Evolutionary conservation across 1,140 invertebrate genomes (phyloP).

Genomic region (Euwallacea similis): DNA sequence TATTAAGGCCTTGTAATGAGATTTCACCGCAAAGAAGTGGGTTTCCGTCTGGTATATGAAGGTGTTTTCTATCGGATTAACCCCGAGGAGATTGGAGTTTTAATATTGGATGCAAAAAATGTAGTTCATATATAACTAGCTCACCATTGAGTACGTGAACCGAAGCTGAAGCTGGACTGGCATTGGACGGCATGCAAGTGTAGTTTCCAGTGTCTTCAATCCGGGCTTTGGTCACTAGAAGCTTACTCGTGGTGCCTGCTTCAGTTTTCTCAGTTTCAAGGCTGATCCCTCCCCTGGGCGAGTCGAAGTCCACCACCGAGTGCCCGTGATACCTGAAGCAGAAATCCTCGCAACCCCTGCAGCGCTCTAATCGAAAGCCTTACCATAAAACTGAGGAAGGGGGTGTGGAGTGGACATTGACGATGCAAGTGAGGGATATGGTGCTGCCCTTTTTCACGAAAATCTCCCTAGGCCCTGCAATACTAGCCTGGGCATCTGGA

Average conservation of each 20-base stretch:
- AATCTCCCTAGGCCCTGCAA: slow-evolving; percentile 81
- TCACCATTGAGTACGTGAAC: slow-evolving; percentile 90
- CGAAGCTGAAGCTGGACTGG: slow-evolving; percentile 81
- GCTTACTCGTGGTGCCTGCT: slow-evolving; percentile 82
- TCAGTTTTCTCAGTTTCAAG: slow-evolving; percentile 90
- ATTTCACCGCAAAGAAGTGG: slow-evolving; percentile 26
- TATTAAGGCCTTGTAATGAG: slow-evolving; percentile 32
- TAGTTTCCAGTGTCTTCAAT: slow-evolving; percentile 87
- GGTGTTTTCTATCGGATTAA: slow-evolving; percentile 35
- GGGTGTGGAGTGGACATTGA: slow-evolving; percentile 83
- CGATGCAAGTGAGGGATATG: slow-evolving; percentile 84
- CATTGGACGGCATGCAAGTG: slow-evolving; percentile 84
- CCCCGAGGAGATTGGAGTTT: slow-evolving; percentile 27
- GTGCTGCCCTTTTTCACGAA: slow-evolving; percentile 89
- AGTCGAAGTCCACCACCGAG: slow-evolving; percentile 82
- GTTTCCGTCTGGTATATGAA: slow-evolving; percentile 25
- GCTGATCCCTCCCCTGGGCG: slow-evolving; percentile 81
- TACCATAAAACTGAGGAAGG: slow-evolving; percentile 73
- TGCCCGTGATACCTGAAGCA: slow-evolving; percentile 69
- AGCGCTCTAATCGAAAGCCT: background rate
- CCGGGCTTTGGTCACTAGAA: slow-evolving; percentile 83
- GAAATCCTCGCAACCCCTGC: slow-evolving; percentile 1
- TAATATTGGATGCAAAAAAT: slow-evolving; percentile 36
- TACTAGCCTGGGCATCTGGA: slow-evolving; percentile 83
- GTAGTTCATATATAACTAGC: slow-evolving; percentile 8